Conservation (phyloP, 2,888 invertebrate genomes). For the Noctua fimbriata region DNA sequence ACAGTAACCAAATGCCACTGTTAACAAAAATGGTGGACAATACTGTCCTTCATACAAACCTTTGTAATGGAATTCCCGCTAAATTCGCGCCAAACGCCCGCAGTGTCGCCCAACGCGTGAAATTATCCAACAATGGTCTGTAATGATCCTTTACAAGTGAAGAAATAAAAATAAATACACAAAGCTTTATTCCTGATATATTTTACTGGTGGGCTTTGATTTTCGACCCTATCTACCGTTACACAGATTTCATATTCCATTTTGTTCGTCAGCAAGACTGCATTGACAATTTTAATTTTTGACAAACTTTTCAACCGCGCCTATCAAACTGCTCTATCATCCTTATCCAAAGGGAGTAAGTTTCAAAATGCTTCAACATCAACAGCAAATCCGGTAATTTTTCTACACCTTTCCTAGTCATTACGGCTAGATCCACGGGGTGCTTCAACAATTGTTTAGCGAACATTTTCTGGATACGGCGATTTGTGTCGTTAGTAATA, state of each 20-base stretch:
- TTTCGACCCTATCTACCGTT: conserved; percentile 59
- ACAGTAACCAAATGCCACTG: conserved; percentile 74
- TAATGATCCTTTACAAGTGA: conserved; percentile 88
- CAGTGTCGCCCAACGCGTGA: conserved; percentile 88
- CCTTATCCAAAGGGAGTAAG: conserved; percentile 46
- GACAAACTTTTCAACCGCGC: conserved; percentile 31
- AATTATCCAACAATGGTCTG: conserved; percentile 87
- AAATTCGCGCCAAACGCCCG: conserved; percentile 85
- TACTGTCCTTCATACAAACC: conserved; percentile 75
- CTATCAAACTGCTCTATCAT: background rate
- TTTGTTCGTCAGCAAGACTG: conserved; percentile 42
- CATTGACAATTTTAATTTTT: conserved; percentile 54
- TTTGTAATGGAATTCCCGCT: conserved; percentile 80
- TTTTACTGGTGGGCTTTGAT: conserved; percentile 58
- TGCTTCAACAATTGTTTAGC: conserved; percentile 81
- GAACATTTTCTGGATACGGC: conserved; percentile 80
- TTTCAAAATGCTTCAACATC: conserved; percentile 22
- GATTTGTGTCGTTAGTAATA: conserved; percentile 78
- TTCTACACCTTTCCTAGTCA: conserved; percentile 82
- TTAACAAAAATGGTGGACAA: conserved; percentile 74
- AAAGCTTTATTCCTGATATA: conserved; percentile 73
- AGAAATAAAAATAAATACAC: conserved; percentile 85
- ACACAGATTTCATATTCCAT: conserved; percentile 25
- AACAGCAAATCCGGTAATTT: conserved; percentile 58
- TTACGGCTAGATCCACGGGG: conserved; percentile 82